Evolutionary conservation across 2,888 invertebrate species (phyloP).

Genomic region (Molanna angustata): DNA sequence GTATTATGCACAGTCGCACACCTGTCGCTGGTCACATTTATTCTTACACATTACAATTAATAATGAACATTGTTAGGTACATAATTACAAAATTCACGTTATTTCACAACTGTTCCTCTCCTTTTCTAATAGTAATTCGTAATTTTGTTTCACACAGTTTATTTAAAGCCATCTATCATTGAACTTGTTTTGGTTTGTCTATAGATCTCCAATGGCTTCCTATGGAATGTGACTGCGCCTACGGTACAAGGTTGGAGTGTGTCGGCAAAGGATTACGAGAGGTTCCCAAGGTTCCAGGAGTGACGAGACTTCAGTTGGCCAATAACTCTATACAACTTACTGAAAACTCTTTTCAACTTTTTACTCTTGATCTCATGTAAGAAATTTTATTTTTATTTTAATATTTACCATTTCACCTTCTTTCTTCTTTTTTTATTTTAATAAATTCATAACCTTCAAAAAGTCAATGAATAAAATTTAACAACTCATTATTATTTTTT

Average conservation of each 20-base stretch:
- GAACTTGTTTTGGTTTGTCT: too few species aligned
- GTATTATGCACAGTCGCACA: too few species aligned
- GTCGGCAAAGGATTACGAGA: background rate
- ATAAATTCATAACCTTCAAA: background rate
- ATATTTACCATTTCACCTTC: constrained; percentile 1
- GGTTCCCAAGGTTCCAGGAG: constrained; percentile 10
- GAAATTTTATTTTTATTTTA: background rate
- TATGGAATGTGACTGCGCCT: constrained; percentile 11
- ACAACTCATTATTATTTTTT: background rate
- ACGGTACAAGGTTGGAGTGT: constrained; percentile 7
- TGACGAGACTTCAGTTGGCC: constrained; percentile 10
- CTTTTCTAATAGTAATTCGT: too few species aligned
- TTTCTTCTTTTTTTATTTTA: background rate
- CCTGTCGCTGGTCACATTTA: too few species aligned
- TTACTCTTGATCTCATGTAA: constrained; percentile 12
- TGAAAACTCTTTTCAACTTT: constrained; percentile 16
- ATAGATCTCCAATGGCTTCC: constrained; percentile 6
- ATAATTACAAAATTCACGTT: too few species aligned
- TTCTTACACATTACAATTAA: too few species aligned
- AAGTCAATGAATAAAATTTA: too few species aligned
- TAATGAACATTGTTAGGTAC: too few species aligned
- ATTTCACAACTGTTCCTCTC: too few species aligned
- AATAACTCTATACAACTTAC: constrained; percentile 20
- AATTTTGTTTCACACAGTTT: too few species aligned
- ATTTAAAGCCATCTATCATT: too few species aligned